phyloP scores from a whole-genome alignment of 2,888 invertebrate genomes.

The Orthosia cruda region DNA sequence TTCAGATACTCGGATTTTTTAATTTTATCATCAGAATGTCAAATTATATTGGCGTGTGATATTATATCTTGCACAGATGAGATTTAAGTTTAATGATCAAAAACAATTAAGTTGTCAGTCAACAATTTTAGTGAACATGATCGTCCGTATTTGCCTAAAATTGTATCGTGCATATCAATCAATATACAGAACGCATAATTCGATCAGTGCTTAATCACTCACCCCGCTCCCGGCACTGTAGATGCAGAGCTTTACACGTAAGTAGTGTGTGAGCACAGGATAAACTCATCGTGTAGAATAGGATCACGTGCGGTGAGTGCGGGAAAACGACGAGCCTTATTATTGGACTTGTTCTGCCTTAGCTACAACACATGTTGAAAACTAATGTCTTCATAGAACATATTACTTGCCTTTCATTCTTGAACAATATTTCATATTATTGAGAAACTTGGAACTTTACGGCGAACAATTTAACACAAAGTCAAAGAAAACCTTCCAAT shows the following conservation, averaged over 20 bases:
- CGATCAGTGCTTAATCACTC: not conserved
- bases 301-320: constrained; percentile 69
- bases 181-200: constrained; percentile 17
- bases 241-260: constrained; percentile 92
- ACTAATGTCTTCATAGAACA: too few relatives aligned
- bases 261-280: constrained; percentile 59
- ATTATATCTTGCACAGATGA: too few relatives aligned
- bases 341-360: too few relatives aligned
- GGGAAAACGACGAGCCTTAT: constrained; percentile 44
- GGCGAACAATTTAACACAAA: constrained; percentile 24
- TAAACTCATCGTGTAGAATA: constrained; percentile 68
- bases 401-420: too few relatives aligned
- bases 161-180: not conserved
- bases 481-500: constrained; percentile 28
- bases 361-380: too few relatives aligned
- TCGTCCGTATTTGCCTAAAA: not conserved
- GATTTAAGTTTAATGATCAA: not conserved
- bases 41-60: too few relatives aligned
- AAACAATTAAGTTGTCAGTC: not conserved
- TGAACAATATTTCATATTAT: too few relatives aligned
- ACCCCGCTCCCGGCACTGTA: constrained; percentile 4
- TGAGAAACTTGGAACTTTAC: not conserved
- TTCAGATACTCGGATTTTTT: not conserved
- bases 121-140: not conserved
- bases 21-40: not conserved